Percentiles rank a stretch among this genome's conserved stretches.
Evolutionary conservation across 1,140 invertebrate species (phyloP).

Genomic region (Papilio polytes): DNA sequence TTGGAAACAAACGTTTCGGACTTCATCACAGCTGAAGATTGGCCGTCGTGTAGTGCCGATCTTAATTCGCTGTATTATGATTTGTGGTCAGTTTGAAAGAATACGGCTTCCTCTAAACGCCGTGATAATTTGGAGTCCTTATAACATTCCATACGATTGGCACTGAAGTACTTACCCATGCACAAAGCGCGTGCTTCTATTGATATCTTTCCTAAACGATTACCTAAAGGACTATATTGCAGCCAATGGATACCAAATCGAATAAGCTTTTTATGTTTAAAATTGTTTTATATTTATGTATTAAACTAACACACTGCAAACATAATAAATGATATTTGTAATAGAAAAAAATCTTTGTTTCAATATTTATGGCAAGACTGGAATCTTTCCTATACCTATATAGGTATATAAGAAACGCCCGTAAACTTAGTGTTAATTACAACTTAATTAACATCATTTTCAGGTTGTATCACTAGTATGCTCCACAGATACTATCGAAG

Average conservation of each 20-base stretch:
- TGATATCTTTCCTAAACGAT: background rate
- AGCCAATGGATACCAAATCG: constrained; percentile 15
- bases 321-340: background rate
- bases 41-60: background rate
- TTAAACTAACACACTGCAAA: constrained; percentile 22
- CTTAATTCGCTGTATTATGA: constrained; percentile 15
- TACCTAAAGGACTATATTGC: constrained; percentile 17
- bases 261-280: constrained; percentile 20
- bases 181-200: no score
- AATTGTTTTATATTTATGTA: constrained; percentile 21
- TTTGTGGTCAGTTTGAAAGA: constrained; percentile 20
- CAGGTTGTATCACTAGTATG: background rate
- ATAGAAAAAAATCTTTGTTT: no score
- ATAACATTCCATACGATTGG: background rate
- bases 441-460: background rate
- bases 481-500: background rate
- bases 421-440: no score
- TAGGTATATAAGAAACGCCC: no score
- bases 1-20: background rate
- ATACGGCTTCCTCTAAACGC: constrained; percentile 11
- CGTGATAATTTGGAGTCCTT: constrained; percentile 21
- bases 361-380: no score
- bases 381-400: no score
- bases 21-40: constrained; percentile 7
- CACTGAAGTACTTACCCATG: background rate